Evolutionary conservation across 2,888 invertebrate genomes (phyloP), one percentile per base, ranked within the genome.

Genomic region (Hirtodrosophila confusa): DNA sequence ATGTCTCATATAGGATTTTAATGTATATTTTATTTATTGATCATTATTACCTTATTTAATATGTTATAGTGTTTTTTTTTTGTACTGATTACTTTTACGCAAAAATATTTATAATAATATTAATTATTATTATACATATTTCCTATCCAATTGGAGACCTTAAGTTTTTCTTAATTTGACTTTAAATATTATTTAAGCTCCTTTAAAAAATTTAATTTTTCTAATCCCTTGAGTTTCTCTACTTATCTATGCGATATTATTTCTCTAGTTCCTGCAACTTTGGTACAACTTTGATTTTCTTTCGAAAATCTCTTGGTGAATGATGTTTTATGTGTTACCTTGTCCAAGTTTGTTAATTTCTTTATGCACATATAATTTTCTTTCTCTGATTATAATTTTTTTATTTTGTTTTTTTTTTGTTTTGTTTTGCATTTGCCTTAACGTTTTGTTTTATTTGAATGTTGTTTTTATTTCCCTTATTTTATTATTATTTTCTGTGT

Each of bases 361-460:
- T 78, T 55, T 36, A 41, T 58, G 53, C 48, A 37, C 55, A 50
- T 62, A 37, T 58, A 53, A 56, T 69, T 76, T 55, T 61, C 12
- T 67, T 60, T 50, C 57, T 65, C 64, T 64, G 51, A 67, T 69
- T 76, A 55, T 67, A 66, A 61, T 17, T 17, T 69, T 65, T 73
- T 17, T 69, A 63, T 73, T 69, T 65, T 71, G 51, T 73, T 50
- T 49, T 64, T 64, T 72, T 70, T 55, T 17, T 17, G 17, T 17
- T 17, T 17, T 17, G 41, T 47, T 73, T 66, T 56, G 61, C 48
- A 50, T 55, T 75, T 70, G 66, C 27, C 35, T 44, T 24, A 62
- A 29, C 41, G 45, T 45, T 73, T 33, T 44, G 33, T 50, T 57
- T 55, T 41, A 45, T 60, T 68, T 60, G 29, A 47, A 43, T 66